A percentile compares a stretch with the other conserved stretches of the same genome.
phyloP scores from a whole-genome alignment of 2,797 vertebrate species.

The Otolemur crassicaudatus region DNA sequence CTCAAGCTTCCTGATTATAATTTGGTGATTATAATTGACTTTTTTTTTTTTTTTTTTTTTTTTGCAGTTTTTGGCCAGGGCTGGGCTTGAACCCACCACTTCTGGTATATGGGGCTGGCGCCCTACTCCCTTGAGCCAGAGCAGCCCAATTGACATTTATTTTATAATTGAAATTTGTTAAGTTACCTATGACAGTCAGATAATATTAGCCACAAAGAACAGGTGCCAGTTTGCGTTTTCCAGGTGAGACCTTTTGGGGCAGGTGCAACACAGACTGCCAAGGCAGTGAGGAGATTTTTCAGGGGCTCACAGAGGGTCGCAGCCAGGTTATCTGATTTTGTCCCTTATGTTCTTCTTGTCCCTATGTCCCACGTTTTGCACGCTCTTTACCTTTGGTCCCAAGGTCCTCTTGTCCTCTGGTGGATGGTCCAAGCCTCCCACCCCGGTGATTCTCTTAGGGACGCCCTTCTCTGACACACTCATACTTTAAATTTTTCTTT shows the following conservation, averaged over 20 bases:
- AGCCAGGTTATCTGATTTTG: not conserved
- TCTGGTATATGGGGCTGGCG: too few relatives aligned
- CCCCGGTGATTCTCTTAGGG: not conserved
- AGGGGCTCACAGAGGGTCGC: not conserved
- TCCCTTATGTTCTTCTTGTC: not conserved
- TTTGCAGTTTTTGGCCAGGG: too few relatives aligned
- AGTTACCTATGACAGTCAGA: not conserved
- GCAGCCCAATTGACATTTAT: too few relatives aligned
- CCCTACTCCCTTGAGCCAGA: too few relatives aligned
- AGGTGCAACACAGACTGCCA: not conserved
- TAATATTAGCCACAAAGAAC: not conserved
- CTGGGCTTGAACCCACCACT: too few relatives aligned
- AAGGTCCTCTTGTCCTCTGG: not conserved
- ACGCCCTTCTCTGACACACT: not conserved
- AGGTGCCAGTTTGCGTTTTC: not conserved
- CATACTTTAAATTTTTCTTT: not conserved
- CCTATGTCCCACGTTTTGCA: not conserved
- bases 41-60: too few relatives aligned
- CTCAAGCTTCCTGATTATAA: not conserved
- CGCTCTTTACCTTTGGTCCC: not conserved
- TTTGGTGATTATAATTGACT: not conserved
- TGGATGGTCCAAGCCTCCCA: not conserved
- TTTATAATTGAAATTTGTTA: not conserved
- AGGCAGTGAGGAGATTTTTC: not conserved
- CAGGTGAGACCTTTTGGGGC: not conserved